Percentiles rank a stretch among this genome's conserved stretches.
Evolutionary conservation across 2,888 invertebrate species (phyloP).

Genomic region (Eueremaeus valkanovi): DNA sequence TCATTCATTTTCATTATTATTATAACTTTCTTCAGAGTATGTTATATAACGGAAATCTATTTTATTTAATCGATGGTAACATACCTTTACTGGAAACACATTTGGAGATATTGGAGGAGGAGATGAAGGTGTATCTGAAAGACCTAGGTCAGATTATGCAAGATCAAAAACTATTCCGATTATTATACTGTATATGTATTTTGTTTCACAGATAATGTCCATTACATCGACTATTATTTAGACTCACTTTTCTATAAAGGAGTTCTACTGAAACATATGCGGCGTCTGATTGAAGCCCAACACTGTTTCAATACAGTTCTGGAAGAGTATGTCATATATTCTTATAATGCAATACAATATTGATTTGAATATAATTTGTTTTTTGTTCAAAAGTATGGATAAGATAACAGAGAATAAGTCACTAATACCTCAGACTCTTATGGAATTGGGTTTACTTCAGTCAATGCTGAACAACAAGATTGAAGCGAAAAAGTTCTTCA

Average conservation of each 20-base stretch:
- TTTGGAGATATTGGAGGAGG: slow-evolving; percentile 14
- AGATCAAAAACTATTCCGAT: neutral
- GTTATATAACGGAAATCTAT: slow-evolving; percentile 31
- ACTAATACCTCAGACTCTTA: neutral
- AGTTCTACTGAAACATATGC: neutral
- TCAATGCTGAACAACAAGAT: neutral
- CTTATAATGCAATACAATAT: neutral
- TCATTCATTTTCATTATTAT: neutral
- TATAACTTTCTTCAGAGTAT: neutral
- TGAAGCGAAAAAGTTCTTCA: neutral
- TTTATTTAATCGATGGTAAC: slow-evolving; percentile 37
- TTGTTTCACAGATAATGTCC: neutral
- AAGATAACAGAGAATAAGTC: neutral
- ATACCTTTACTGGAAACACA: slow-evolving; percentile 12
- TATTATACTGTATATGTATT: neutral
- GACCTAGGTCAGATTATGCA: neutral
- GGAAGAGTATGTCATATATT: neutral
- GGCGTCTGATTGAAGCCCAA: neutral
- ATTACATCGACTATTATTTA: neutral
- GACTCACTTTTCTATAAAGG: slow-evolving; percentile 2
- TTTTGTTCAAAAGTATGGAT: neutral
- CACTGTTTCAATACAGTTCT: slow-evolving; percentile 18
- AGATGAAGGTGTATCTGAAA: slow-evolving; percentile 28
- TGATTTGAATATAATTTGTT: neutral
- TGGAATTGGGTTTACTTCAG: slow-evolving; percentile 17